Base-by-base conservation (phyloP, 1,140 invertebrate species). In the Drosophila pectinifera region DNA sequence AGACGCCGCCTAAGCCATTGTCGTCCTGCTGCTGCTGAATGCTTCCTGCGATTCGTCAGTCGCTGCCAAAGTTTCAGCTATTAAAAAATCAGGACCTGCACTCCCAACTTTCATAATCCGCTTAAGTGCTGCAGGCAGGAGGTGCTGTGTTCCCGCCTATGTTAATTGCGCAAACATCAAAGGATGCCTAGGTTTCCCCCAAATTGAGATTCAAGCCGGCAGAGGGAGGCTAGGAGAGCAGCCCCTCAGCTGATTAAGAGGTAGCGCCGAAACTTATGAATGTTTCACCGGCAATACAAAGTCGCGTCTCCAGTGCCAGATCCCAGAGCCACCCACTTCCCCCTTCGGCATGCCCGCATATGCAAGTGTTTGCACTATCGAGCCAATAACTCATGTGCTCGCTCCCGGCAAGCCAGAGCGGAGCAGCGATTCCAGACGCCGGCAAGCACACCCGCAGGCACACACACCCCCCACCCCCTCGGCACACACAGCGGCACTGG, bases 111-210 rank as follows among this genome's bases (percentile, higher is more conserved):
- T 54, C 26, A 46, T 70, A 70, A 70, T 70, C 64, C 64, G 67
- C 67, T 70, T 57, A 70, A 70, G 67, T 39, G 65, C 46, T 55
- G 31, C 64, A 39, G 51, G 5, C 26, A 5, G 38, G 38, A 22
- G 39, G 22, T 26, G 56, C 42, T n/a, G 26, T 13, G 22, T 18
- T 36, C 55, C 53, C 49, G 64, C 67, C 41, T 31, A 46, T 70
- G 67, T 70, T 70, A 70, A 70, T 70, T 70, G 67, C 39, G 67
- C 64, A 69, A 69, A 70, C 67, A 69, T 69, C 67, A 70, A 70
- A 69, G 49, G 65, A 43, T 67, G 39, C 18, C 49, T 34, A 41
- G n/a, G 34, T 36, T 53, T 58, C 7, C 42, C 13, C 24, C 55
- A 22, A 46, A 59, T 65, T 28, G 42, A 65, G 62, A 63, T 63